Evolutionary conservation across 1,140 invertebrate genomes (phyloP).

Genomic region (Drosophila sp.): DNA sequence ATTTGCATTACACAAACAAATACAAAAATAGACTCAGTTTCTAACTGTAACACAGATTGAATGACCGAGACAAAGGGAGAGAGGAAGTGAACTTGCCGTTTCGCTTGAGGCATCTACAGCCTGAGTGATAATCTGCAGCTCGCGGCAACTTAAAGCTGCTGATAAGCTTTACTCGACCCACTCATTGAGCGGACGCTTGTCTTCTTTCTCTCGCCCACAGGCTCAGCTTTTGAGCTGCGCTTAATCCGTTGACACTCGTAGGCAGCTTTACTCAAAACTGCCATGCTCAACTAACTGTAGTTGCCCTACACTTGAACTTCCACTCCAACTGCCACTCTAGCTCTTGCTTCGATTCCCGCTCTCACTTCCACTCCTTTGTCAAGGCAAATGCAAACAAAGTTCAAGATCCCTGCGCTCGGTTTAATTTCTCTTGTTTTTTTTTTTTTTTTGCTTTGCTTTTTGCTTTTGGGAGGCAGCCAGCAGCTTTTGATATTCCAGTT

Average conservation of each 20-base stretch:
- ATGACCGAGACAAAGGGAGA: neutral
- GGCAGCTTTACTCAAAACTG: slow-evolving; percentile 5
- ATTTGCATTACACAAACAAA: slow-evolving; percentile 12
- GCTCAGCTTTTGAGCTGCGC: slow-evolving; percentile 15
- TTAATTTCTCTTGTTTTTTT: neutral
- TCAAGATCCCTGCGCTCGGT: neutral
- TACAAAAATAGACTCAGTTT: slow-evolving; percentile 3
- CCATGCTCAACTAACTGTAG: slow-evolving; percentile 22
- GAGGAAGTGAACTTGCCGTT: neutral
- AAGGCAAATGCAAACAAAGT: slow-evolving; percentile 18
- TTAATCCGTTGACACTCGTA: slow-evolving; percentile 17
- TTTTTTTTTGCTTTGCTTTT: neutral
- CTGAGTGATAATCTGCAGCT: slow-evolving; percentile 27
- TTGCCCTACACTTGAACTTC: neutral
- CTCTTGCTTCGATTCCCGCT: too few relatives aligned
- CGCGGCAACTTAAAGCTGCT: slow-evolving; percentile 16
- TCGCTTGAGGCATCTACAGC: too few relatives aligned
- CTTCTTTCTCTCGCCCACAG: slow-evolving; percentile 24
- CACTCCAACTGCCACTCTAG: neutral
- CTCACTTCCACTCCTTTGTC: neutral
- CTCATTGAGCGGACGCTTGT: slow-evolving; percentile 4
- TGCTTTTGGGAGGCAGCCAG: slow-evolving; percentile 1
- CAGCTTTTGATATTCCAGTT: slow-evolving; percentile 39
- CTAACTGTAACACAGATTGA: slow-evolving; percentile 1
- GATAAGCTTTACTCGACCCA: slow-evolving; percentile 38